These are phyloP conservation scores for Stenotaenia linearis DNA, from an alignment of 2,888 invertebrate genomes.

Conservation along the genomic window DNA sequence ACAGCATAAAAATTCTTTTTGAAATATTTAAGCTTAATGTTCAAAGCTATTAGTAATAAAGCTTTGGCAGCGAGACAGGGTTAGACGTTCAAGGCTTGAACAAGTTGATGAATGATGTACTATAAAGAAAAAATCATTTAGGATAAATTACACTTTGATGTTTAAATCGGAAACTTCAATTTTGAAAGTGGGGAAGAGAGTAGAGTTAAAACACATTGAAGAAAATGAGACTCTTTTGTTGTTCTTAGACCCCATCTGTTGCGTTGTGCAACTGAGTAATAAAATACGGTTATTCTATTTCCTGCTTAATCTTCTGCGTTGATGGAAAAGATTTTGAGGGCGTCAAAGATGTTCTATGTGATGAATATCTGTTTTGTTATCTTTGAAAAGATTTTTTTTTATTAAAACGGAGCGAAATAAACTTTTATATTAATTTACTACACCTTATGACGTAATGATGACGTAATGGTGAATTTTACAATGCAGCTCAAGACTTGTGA, in stretches of 20 bases:
- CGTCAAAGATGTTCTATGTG: neutral
- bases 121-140: neutral
- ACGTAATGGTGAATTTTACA: neutral
- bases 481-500: conserved; percentile 38
- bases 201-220: neutral
- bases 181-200: neutral
- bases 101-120: neutral
- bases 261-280: neutral
- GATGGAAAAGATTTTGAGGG: neutral
- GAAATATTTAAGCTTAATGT: too few relatives aligned
- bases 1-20: too few relatives aligned
- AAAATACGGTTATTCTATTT: neutral
- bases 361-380: neutral
- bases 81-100: neutral
- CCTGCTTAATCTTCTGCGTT: neutral
- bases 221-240: neutral
- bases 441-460: too few relatives aligned
- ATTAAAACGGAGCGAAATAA: too few relatives aligned
- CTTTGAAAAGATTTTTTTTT: neutral
- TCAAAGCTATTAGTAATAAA: too few relatives aligned
- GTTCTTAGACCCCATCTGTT: neutral
- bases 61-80: too few relatives aligned
- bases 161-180: neutral
- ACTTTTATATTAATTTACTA: too few relatives aligned
- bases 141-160: neutral